Evolutionary conservation across 2,888 invertebrate genomes (phyloP).

Genomic region (Seira musarum): DNA sequence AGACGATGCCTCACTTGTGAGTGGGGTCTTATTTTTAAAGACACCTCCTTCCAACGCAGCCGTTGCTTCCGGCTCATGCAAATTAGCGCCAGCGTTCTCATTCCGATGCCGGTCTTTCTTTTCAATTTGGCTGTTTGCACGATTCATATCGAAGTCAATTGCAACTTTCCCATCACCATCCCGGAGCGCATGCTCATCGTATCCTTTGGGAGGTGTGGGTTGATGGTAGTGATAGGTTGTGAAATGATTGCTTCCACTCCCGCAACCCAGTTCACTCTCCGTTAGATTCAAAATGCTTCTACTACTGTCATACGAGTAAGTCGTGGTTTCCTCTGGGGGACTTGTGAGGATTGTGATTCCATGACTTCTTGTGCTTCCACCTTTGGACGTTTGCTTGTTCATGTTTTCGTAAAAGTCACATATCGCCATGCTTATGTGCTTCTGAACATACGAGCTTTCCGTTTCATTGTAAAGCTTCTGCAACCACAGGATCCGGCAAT

Average conservation of each 20-base stretch:
- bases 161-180: slow-evolving; percentile 11
- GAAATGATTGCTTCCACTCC: not conserved
- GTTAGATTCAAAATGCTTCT: slow-evolving; percentile 57
- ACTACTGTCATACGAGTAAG: slow-evolving; percentile 61
- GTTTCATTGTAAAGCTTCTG: slow-evolving; percentile 83
- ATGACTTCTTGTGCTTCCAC: slow-evolving; percentile 31
- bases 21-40: not conserved
- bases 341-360: slow-evolving; percentile 54
- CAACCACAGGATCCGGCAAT: slow-evolving; percentile 88
- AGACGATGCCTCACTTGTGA: no score
- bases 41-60: slow-evolving; percentile 45
- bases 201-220: no score
- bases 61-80: slow-evolving; percentile 48
- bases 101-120: no score
- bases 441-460: slow-evolving; percentile 70
- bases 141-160: no score
- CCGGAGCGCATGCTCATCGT: no score
- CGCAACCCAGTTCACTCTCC: slow-evolving; percentile 11
- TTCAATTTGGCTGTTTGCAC: no score
- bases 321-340: slow-evolving; percentile 64
- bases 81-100: slow-evolving; percentile 10
- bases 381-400: slow-evolving; percentile 17
- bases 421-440: slow-evolving; percentile 47
- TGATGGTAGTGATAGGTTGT: no score
- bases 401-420: slow-evolving; percentile 59